Percentiles rank a stretch among this genome's conserved stretches.
Conservation (phyloP, 2,113 vertebrate genomes). For the Caranx melampygus region DNA sequence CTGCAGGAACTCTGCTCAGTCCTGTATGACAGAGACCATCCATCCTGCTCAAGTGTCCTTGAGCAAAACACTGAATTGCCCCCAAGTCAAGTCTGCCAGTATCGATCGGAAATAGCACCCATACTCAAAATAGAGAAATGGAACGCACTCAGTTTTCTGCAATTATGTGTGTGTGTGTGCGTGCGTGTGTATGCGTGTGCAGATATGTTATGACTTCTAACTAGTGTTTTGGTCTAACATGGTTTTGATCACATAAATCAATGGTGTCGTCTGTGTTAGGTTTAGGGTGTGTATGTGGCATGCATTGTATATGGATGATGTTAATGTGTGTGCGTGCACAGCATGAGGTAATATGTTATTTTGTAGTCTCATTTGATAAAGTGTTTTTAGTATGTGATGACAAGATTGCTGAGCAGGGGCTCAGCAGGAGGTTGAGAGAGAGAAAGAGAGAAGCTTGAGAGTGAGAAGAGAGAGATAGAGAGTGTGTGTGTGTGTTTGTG, state of each 20-base stretch:
- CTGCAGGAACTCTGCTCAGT: slow-evolving; percentile 28
- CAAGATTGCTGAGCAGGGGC: slow-evolving; percentile 45
- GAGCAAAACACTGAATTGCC: slow-evolving; percentile 22
- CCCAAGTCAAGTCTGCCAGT: slow-evolving; percentile 9
- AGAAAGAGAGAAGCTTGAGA: slow-evolving; percentile 38
- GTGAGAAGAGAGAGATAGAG: background rate
- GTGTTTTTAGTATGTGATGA: slow-evolving; percentile 57
- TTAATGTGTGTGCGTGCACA: slow-evolving; percentile 1
- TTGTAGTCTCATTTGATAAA: slow-evolving; percentile 49
- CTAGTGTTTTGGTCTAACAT: background rate
- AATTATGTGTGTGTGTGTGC: background rate
- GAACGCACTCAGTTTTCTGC: background rate
- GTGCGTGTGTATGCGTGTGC: background rate
- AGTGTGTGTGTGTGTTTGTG: background rate
- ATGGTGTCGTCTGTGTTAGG: background rate
- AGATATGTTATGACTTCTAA: background rate
- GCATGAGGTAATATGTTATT: slow-evolving; percentile 28
- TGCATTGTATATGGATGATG: background rate
- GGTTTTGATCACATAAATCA: background rate
- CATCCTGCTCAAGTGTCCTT: slow-evolving; percentile 54
- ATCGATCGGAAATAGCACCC: slow-evolving; percentile 24
- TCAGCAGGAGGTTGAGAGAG: slow-evolving; percentile 44
- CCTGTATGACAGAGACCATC: slow-evolving; percentile 50
- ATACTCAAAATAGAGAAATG: background rate
- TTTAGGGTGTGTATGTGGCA: background rate